Evolutionary conservation across 2,888 invertebrate genomes (phyloP), one percentile per base, ranked within the genome.

Genomic region (Nineta flava): DNA sequence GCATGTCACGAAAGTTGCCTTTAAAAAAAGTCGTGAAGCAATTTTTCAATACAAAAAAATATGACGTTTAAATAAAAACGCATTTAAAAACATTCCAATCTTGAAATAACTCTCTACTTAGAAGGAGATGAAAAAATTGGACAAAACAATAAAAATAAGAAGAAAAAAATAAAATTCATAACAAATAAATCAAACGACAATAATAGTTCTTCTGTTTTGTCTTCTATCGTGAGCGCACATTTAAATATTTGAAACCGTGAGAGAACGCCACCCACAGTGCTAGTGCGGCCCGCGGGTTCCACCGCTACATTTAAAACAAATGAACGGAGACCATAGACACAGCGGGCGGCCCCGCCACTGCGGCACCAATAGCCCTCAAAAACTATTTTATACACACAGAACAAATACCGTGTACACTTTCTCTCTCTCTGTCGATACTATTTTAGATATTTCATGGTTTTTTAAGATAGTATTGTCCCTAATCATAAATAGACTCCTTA

Each of bases 341-440:
- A 46, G 46, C 46, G 19, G 46, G 46, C 21, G 17, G 46, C 21
- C 38, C 38, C 46, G 46, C 46, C 46, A 46, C 46, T 46, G 46
- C 26, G 46, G 46, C 46, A 46, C 46, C 46, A 46, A 13, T 38
- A 15, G 38, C 38, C 38, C 38, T 38, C 38, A 38, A 38, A 38
- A 38, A 38, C 26, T 7, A 26, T 26, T 26, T 26, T 26, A 26
- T 26, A 26, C 7, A 26, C 26, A 26, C n/a, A n/a, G n/a, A n/a
- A 13, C 38, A 38, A 38, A 38, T 38, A 38, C 38, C 38, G 38
- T 38, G 7, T 32, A 32, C n/a, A n/a, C n/a, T n/a, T n/a, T n/a
- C n/a, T n/a, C n/a, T n/a, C n/a, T n/a, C n/a, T n/a, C n/a, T 26
- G 6, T 26, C 26, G 26, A 26, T 26, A 26, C 7, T 26, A 26